Evolutionary conservation across 2,888 invertebrate species (phyloP).

Genomic region (Cistogaster globosa): DNA sequence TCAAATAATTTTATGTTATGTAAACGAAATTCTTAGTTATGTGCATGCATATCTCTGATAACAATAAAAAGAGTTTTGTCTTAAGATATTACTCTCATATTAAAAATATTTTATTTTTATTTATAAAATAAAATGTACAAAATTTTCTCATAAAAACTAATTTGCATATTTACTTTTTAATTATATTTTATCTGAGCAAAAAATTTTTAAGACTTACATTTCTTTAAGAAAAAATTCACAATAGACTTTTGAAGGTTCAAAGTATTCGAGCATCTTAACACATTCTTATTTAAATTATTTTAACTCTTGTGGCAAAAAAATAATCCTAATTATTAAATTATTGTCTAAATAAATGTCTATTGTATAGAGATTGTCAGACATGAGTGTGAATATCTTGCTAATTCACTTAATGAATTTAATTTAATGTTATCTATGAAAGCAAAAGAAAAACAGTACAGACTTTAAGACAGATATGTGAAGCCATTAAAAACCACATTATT

Average conservation of each 20-base stretch:
- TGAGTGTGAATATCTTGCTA: conserved; percentile 1
- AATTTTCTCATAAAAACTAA: neutral
- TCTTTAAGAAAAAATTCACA: conserved; percentile 11
- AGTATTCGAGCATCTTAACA: conserved; percentile 10
- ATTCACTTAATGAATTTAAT: conserved; percentile 22
- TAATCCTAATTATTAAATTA: neutral
- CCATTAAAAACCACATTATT: neutral
- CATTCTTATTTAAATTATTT: neutral
- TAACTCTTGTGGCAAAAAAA: neutral
- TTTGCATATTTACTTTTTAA: conserved; percentile 20
- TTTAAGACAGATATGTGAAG: neutral
- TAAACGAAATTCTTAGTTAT: too few relatives aligned
- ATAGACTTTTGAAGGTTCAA: neutral
- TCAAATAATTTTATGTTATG: too few relatives aligned
- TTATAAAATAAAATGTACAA: neutral
- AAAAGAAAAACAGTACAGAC: neutral
- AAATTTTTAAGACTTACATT: neutral
- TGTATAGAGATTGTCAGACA: neutral
- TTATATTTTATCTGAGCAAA: neutral
- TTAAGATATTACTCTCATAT: too few relatives aligned
- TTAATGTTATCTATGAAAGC: conserved; percentile 34
- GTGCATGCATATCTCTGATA: too few relatives aligned
- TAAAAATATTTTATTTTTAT: neutral
- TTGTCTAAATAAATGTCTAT: neutral
- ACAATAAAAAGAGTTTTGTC: too few relatives aligned